Conservation (phyloP, 37 sponge, comb jelly and placozoan genomes). For the Amphimedon queenslandica region DNA sequence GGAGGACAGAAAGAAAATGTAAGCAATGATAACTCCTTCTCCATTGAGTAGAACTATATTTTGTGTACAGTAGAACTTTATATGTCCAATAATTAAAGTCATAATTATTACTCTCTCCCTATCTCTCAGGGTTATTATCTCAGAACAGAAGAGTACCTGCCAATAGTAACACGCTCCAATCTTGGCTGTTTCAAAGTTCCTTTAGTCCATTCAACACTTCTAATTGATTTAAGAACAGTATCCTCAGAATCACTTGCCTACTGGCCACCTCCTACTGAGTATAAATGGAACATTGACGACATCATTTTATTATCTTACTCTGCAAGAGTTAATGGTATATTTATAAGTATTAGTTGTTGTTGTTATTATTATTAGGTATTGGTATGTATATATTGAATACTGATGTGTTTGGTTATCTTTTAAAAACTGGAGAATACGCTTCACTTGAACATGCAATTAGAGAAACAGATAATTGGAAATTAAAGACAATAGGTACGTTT, state of each 20-base stretch:
- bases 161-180: conserved; percentile 34
- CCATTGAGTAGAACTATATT: background rate
- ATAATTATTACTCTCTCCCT: background rate
- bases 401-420: conserved; percentile 52
- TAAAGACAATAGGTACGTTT: conserved; percentile 50
- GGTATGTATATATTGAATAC: conserved; percentile 73
- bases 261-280: conserved; percentile 60
- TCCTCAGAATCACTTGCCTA: conserved; percentile 44
- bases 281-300: conserved; percentile 73
- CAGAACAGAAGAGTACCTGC: conserved; percentile 70
- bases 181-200: conserved; percentile 73
- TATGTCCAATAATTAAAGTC: no score
- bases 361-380: conserved; percentile 26
- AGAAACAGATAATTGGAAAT: conserved; percentile 37
- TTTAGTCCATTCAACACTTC: conserved; percentile 73
- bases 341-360: background rate
- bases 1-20: conserved; percentile 60
- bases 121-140: conserved; percentile 77
- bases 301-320: conserved; percentile 74
- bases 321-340: conserved; percentile 52
- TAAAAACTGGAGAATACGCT: conserved; percentile 11
- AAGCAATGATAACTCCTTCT: conserved; percentile 5
- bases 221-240: conserved; percentile 66
- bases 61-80: no score
- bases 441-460: conserved; percentile 38